Conservation (phyloP, 35 echinoderm and acorn worm genomes). For the Lytechinus variegatus region DNA sequence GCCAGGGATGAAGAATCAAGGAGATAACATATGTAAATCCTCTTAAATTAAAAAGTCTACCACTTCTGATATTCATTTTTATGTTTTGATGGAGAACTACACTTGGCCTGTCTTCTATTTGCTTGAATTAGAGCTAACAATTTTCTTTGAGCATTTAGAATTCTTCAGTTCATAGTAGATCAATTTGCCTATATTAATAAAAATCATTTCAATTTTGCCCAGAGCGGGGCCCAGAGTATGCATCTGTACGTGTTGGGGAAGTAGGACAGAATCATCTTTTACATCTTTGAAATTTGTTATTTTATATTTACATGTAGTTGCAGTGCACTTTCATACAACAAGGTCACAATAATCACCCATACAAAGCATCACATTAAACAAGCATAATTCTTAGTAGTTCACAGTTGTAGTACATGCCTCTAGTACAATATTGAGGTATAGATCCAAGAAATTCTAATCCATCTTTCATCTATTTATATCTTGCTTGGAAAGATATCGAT, state of each 20-base stretch:
- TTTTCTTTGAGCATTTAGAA: too few species aligned
- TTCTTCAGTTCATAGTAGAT: too few species aligned
- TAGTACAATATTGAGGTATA: neutral
- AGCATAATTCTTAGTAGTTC: neutral
- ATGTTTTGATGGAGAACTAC: too few species aligned
- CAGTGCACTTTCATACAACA: neutral
- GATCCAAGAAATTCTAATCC: neutral
- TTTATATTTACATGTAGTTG: neutral
- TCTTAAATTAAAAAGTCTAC: too few species aligned
- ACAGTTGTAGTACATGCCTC: neutral
- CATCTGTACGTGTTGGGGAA: neutral
- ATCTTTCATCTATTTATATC: neutral
- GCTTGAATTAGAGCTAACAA: too few species aligned
- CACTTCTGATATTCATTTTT: too few species aligned
- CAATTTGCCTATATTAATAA: neutral
- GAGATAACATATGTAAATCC: too few species aligned
- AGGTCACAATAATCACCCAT: neutral
- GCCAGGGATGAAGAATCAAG: too few species aligned
- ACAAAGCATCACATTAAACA: neutral
- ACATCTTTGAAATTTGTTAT: neutral
- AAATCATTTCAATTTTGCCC: neutral
- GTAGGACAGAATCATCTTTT: neutral
- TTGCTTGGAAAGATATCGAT: neutral
- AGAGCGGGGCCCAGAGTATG: neutral
- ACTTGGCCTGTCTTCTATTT: too few species aligned